Base-by-base conservation (phyloP, 2,888 invertebrate species). In the Nomada ferruginata region DNA sequence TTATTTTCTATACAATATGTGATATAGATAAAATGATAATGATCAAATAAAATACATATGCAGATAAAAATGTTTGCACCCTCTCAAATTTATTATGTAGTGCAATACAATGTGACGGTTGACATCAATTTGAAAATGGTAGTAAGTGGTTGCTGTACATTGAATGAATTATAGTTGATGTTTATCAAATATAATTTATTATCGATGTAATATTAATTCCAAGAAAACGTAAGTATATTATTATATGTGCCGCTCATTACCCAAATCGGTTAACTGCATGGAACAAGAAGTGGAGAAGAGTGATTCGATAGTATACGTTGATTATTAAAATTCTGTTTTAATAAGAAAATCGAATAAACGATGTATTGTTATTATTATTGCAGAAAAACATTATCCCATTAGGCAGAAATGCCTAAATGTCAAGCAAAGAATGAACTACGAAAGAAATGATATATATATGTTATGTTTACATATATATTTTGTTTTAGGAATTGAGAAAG, bases 401-500 rank as follows among this genome's bases (percentile, higher is more conserved):
- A 36, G 36, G 1, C 5, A 36, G 7, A 5, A 36, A 36, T 36
- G 36, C 36, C 9, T 36, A 36, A 36, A 36, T 36, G 36, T 36
- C 36, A 36, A 7, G 36, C 7, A 5, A 36, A 36, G 36, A 36
- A 36, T 36, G 36, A 36, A 36, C 1, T 36, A 36, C 36, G 7
- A 61, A 10, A 61, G 44, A 42, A 44, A 20, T 44, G 2, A 29
- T 2, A 11, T 29, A 11, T 29, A n/a, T 9, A 10, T 61, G 3
- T 26, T 64, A 55, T 36, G 18, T 29, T 52, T 15, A 18, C 23
- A 50, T 42, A 26, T 65, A 36, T 76, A 36, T 36, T 36, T 29
- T 66, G 13, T 77, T 76, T 42, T 29, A 79, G 71, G 23, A 66
- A 50, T 29, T 66, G 53, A 11, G 47, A 15, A n/a, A 23, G 53